Evolutionary conservation across 2,797 vertebrate species (phyloP), one percentile per base, ranked within the genome.

Genomic region (Tenualosa thibaudeaui): DNA sequence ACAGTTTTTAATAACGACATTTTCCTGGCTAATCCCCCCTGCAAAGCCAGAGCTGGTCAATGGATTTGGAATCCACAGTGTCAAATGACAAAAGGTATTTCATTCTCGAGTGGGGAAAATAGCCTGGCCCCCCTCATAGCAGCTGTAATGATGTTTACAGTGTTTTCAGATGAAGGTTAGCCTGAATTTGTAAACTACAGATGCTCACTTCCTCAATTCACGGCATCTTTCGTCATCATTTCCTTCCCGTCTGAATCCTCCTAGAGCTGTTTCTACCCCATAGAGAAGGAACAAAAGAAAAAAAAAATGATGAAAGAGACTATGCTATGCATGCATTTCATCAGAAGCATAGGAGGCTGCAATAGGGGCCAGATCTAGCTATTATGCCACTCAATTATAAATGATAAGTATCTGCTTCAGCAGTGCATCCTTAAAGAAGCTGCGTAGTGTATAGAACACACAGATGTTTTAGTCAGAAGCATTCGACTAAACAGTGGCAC

Each of bases 381-480:
- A 83, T 83, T 83, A 75, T 19, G 71, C 71, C 65, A 81, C 56
- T 84, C 24, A 56, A 24, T 84, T 84, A 78, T 78, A 75, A 40
- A 78, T 84, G 49, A 84, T 84, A 81, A 22, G 65, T 8, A 37
- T 37, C 68, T 9, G 54, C 7, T 12, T 51, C 17, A 56, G 9
- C 26, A 19, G 19, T 31, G 68, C 31, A n/a, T 46, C 71, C 71
- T 37, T 78, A 78, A 75, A 75, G 15, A 75, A 4, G 68, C 13
- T 37, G 46, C 19, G 40, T 19, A 6, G 0, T 40, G 10, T 78
- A 78, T 43, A 78, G 71, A 78, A 78, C 40, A 46, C 71, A 78
- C 71, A 78, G 40, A 17, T 46, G 37, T 78, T 78, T 19, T 78
- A 8, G 40, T 78, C 71, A 46, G 71, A 19, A 78, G 71, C 71